A percentile compares a stretch with the other conserved stretches of the same genome.
phyloP scores from a whole-genome alignment of 2,113 vertebrate genomes.

The Centropus unirufus region DNA sequence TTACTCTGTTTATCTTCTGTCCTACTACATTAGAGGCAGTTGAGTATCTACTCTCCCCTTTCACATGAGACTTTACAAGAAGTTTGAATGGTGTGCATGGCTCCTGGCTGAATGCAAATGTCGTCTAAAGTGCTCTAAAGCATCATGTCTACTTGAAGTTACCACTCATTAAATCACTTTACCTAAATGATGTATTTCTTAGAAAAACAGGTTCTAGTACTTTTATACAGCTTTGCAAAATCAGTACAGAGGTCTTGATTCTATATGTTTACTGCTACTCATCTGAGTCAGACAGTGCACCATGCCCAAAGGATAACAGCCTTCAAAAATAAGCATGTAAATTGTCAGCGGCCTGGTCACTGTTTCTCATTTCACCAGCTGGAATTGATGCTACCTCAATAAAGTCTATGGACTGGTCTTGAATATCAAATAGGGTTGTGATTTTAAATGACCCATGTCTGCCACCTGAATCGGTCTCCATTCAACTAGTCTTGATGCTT shows the following conservation, averaged over 20 bases:
- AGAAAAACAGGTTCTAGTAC: slow-evolving; percentile 2
- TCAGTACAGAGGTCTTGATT: slow-evolving; percentile 44
- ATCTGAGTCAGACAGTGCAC: slow-evolving; percentile 32
- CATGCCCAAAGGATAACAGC: slow-evolving; percentile 50
- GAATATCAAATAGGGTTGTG: slow-evolving; percentile 41
- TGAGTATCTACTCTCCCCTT: not conserved
- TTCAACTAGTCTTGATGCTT: not conserved
- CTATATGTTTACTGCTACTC: slow-evolving; percentile 10
- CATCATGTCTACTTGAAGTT: slow-evolving; percentile 11
- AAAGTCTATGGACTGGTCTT: slow-evolving; percentile 31
- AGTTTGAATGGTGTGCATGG: not conserved
- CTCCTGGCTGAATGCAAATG: not conserved
- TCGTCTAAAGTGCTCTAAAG: not conserved
- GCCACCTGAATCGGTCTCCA: not conserved
- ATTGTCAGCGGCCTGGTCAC: slow-evolving; percentile 28
- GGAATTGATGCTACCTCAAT: slow-evolving; percentile 52
- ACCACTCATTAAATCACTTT: slow-evolving; percentile 40
- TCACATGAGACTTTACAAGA: not conserved
- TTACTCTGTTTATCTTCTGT: not conserved
- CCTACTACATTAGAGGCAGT: not conserved
- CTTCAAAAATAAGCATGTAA: slow-evolving; percentile 60
- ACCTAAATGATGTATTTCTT: not conserved
- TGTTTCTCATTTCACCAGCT: slow-evolving; percentile 57
- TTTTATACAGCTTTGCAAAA: slow-evolving; percentile 44
- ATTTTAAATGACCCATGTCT: not conserved